Evolutionary conservation across 2,888 invertebrate species (phyloP).

Genomic region (Sarcophaga carnaria): DNA sequence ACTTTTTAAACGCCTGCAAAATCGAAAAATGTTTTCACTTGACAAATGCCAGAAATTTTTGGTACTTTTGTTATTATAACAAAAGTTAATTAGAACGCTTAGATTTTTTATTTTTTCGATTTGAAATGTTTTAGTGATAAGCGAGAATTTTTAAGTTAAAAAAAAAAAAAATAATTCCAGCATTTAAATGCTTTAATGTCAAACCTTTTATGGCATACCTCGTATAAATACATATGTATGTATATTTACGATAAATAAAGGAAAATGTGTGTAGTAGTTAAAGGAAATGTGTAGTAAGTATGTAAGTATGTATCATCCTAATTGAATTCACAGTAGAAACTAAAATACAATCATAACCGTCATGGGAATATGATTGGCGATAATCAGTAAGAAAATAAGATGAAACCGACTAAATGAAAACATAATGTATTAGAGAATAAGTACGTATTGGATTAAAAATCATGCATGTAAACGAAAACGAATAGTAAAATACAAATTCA

Average conservation of each 20-base stretch:
- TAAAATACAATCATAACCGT: conserved; percentile 15
- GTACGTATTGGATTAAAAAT: conserved; percentile 40
- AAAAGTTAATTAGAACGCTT: no score
- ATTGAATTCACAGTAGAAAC: conserved; percentile 3
- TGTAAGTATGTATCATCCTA: not conserved
- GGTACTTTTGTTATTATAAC: no score
- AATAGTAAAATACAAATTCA: not conserved
- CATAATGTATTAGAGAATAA: conserved; percentile 3
- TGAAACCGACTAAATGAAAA: conserved; percentile 8
- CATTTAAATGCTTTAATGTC: no score
- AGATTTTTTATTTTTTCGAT: no score
- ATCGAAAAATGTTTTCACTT: no score
- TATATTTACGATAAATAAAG: not conserved
- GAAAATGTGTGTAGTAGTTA: not conserved
- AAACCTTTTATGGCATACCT: no score
- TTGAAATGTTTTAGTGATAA: no score
- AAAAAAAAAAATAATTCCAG: no score
- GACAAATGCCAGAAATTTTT: no score
- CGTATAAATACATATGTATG: no score
- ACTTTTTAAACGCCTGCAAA: no score
- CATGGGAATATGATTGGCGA: conserved; percentile 11
- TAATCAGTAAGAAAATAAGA: not conserved
- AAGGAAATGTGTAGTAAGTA: not conserved
- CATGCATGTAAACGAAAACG: conserved; percentile 28
- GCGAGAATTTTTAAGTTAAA: no score